A percentile compares a stretch with the other conserved stretches of the same genome.
Evolutionary conservation across 2,113 vertebrate species (phyloP).

Genomic region (Oryzias woworae): DNA sequence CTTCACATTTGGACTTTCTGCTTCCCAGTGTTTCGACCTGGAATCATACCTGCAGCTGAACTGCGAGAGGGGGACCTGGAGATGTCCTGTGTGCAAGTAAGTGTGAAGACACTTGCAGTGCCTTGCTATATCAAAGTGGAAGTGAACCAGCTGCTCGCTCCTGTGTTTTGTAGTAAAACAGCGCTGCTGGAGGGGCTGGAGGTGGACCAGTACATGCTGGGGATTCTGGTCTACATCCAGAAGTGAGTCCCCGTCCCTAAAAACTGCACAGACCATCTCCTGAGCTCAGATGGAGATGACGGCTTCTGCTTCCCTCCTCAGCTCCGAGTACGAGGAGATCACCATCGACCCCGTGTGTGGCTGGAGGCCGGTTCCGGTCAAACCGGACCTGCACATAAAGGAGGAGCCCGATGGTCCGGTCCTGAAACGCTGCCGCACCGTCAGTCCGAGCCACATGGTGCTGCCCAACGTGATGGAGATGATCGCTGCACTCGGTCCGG

Average conservation of each 20-base stretch:
- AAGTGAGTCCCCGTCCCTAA: constrained; percentile 77
- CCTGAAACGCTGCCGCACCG: constrained; percentile 90
- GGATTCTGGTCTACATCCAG: constrained; percentile 93
- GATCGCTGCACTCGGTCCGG: constrained; percentile 89
- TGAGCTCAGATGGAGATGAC: background rate
- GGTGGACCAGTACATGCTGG: constrained; percentile 97
- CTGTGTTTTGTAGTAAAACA: constrained; percentile 82
- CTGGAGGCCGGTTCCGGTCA: constrained; percentile 93
- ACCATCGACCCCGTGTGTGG: constrained; percentile 95
- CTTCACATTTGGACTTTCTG: background rate
- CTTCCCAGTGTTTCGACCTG: constrained; percentile 85
- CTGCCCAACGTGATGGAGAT: constrained; percentile 96
- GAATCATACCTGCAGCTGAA: constrained; percentile 87
- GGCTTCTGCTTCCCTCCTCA: constrained; percentile 39
- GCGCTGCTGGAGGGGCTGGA: constrained; percentile 93
- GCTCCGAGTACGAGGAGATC: constrained; percentile 94
- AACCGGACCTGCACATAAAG: constrained; percentile 89
- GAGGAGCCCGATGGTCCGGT: constrained; percentile 90
- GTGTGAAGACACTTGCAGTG: constrained; percentile 7
- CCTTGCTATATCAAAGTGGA: background rate
- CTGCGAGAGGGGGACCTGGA: constrained; percentile 85
- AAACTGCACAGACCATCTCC: background rate
- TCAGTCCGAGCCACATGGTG: constrained; percentile 93
- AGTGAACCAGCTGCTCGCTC: background rate
- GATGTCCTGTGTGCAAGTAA: constrained; percentile 83